A percentile compares a stretch with the other conserved stretches of the same genome.
These are phyloP conservation scores for Mus spicilegus DNA, from an alignment of 2,113 vertebrate species.

Conservation along the genomic window DNA sequence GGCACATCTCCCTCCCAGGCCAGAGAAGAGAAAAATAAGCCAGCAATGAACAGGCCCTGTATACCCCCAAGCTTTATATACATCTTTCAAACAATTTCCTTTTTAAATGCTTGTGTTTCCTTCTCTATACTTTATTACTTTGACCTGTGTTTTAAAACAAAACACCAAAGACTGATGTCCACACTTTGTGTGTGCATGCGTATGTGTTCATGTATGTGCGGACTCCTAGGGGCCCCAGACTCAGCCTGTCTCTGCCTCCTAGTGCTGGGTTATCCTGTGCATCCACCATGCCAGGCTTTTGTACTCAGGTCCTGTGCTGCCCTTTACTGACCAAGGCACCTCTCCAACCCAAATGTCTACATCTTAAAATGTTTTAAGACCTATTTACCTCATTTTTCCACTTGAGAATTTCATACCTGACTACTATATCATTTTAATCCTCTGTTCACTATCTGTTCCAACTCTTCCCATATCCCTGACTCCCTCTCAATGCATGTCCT, in stretches of 20 bases:
- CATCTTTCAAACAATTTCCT: not conserved
- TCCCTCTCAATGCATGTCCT: not conserved
- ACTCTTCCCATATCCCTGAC: not conserved
- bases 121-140: not conserved
- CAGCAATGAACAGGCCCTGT: not conserved
- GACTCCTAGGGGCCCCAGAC: too few relatives aligned
- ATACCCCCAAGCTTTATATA: not conserved
- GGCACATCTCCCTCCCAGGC: not conserved
- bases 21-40: not conserved
- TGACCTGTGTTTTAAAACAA: not conserved
- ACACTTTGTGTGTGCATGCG: too few relatives aligned
- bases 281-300: not conserved
- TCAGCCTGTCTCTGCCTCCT: not conserved
- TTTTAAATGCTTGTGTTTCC: not conserved
- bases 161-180: not conserved
- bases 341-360: not conserved
- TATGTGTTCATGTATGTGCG: not conserved
- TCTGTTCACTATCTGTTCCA: not conserved
- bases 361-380: not conserved
- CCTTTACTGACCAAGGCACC: not conserved
- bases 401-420: not conserved
- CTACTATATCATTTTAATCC: too few relatives aligned
- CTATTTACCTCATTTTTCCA: not conserved
- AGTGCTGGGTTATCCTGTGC: not conserved
- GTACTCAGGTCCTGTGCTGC: accelerated